Evolutionary conservation across 2,888 invertebrate species (phyloP).

Genomic region (Calliopum simillimum): DNA sequence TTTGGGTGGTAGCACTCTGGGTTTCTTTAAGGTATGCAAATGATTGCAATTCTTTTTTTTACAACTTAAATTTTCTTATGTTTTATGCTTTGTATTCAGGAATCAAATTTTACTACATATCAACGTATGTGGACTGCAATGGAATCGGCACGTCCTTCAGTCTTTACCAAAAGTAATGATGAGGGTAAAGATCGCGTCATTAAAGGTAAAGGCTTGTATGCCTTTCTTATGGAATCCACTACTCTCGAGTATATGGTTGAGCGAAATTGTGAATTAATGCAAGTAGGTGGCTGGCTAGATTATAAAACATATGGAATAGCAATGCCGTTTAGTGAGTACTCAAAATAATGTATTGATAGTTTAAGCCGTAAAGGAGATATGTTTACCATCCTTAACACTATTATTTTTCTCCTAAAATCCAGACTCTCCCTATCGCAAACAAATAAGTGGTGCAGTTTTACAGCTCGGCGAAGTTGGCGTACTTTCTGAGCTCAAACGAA

Average conservation of each 20-base stretch:
- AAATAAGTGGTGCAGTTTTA: constrained; percentile 88
- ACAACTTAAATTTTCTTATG: constrained; percentile 12
- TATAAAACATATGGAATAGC: constrained; percentile 95
- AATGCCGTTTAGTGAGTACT: constrained; percentile 85
- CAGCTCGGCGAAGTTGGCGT: constrained; percentile 91
- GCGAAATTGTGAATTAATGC: constrained; percentile 85
- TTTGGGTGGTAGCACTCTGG: constrained; percentile 87
- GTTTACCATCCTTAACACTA: neutral
- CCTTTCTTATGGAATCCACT: constrained; percentile 96
- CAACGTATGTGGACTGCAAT: constrained; percentile 94
- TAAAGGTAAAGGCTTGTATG: constrained; percentile 84
- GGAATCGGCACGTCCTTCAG: constrained; percentile 85
- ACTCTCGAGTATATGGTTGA: constrained; percentile 93
- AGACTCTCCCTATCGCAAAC: constrained; percentile 84
- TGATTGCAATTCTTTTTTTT: neutral
- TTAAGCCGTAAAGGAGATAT: neutral
- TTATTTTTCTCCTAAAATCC: neutral
- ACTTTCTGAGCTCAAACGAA: constrained; percentile 82
- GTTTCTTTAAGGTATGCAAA: constrained; percentile 84
- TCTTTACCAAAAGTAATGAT: constrained; percentile 84
- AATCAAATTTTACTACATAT: constrained; percentile 90
- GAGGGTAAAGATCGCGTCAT: constrained; percentile 89
- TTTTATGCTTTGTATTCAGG: constrained; percentile 68
- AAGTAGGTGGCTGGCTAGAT: constrained; percentile 85
- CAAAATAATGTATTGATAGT: neutral